Evolutionary conservation across 2,888 invertebrate genomes (phyloP), one percentile per base, ranked within the genome.

Genomic region (Hydrotaea diabolus): DNA sequence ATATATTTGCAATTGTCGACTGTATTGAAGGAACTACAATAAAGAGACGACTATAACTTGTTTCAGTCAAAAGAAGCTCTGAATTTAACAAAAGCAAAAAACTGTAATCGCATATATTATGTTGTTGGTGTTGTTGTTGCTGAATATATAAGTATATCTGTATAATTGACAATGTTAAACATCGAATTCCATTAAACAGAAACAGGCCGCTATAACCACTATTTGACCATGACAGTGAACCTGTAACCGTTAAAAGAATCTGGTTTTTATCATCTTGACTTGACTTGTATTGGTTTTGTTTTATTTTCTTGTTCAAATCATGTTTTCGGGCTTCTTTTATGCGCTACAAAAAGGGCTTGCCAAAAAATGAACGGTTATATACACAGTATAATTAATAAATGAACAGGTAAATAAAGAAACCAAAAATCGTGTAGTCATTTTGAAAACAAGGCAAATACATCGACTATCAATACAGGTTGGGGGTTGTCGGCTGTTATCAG

Each of bases 201-300:
- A 11, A 8, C 7, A 39, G 8, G 11, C 39, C 39, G 9, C 7
- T 9, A 31, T 7, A 39, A 39, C 39, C 17, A 31, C 31, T 17
- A 57, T 74, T 49, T 74, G 53, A 74, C 82, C 82, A 78, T 82
- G 82, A 55, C 82, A 82, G 71, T 82, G 82, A 82, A 82, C 57
- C 78, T 82, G 75, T 75, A 78, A 69, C 39, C 26, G 15, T 23
- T 17, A 59, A 77, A 9, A 4, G n/a, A 49, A 49, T 49, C 49
- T n/a, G 49, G 49, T 49, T 49, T 49, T 49, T 49, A 49, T 49
- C 49, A 49, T n/a, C n/a, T 49, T n/a, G 15, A 49, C n/a, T 11
- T 39, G 9, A 39, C 31, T 13, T n/a, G 49, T 49, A 49, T 43
- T 43, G 43, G 15, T 49, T 49, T 49, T 49, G 15, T 49, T n/a